These are phyloP conservation scores for Chymomyza caudatula DNA, from an alignment of 2,888 invertebrate genomes.

Conservation along the genomic window DNA sequence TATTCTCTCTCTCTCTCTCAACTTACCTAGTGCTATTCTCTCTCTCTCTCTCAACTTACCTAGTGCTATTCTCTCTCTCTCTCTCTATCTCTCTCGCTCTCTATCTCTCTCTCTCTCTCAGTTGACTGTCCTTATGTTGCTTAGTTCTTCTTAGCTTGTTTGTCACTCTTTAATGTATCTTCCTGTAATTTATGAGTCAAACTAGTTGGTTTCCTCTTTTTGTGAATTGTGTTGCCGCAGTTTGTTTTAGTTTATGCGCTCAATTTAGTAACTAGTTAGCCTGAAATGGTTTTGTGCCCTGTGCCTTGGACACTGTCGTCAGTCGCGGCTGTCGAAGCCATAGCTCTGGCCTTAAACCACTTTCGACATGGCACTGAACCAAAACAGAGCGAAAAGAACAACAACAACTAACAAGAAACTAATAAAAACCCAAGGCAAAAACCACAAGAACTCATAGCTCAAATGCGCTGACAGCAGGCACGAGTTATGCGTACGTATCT, in stretches of 20 bases:
- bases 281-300: conserved; percentile 41
- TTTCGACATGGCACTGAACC: conserved; percentile 33
- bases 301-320: conserved; percentile 21
- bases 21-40: too few species aligned
- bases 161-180: conserved; percentile 38
- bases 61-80: too few species aligned
- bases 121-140: too few species aligned
- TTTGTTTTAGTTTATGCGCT: conserved; percentile 65
- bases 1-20: too few species aligned
- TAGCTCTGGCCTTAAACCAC: conserved; percentile 36
- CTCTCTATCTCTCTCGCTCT: too few species aligned
- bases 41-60: background rate
- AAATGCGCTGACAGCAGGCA: conserved; percentile 70
- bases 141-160: background rate
- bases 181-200: conserved; percentile 63
- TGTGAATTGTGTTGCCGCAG: conserved; percentile 23
- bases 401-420: conserved; percentile 56
- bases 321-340: conserved; percentile 25
- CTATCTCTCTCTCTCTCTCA: too few species aligned
- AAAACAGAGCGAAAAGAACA: background rate
- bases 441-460: conserved; percentile 69
- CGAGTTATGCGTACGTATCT: conserved; percentile 62
- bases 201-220: conserved; percentile 40
- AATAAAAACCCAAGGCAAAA: conserved; percentile 62
- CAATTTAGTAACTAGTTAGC: conserved; percentile 69